Percentiles rank a stretch among this genome's conserved stretches.
These are phyloP conservation scores for Elaphurus davidianus DNA, from an alignment of 2,113 vertebrate species.

Conservation along the genomic window DNA sequence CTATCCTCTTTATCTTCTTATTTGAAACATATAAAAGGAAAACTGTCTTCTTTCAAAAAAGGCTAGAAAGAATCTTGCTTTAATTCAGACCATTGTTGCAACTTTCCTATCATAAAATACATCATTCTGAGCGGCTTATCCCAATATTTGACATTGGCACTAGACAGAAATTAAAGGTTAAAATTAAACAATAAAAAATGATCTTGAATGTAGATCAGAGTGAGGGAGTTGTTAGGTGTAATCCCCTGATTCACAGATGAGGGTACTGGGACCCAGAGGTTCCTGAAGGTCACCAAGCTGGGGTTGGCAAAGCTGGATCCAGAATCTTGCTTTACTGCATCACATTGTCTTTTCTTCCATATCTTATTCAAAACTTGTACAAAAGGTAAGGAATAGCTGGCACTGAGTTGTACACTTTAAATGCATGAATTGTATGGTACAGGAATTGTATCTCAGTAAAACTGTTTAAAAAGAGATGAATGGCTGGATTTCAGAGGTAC, in stretches of 20 bases:
- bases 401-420: neutral
- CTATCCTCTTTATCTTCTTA: neutral
- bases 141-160: neutral
- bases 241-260: neutral
- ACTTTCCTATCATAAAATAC: neutral
- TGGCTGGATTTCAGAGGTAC: neutral
- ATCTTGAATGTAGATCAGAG: neutral
- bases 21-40: slow-evolving; percentile 18
- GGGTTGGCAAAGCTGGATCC: neutral
- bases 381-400: neutral
- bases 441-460: neutral
- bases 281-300: neutral
- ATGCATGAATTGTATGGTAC: neutral
- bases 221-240: neutral
- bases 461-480: neutral
- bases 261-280: neutral
- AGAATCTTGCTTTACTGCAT: neutral
- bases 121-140: neutral
- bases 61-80: neutral
- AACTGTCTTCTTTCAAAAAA: neutral
- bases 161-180: neutral
- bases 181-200: neutral
- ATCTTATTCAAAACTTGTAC: neutral
- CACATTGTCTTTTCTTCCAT: neutral
- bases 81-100: neutral